A percentile compares a stretch with the other conserved stretches of the same genome.
Evolutionary conservation across 2,113 vertebrate species (phyloP).

Genomic region (Procapra przewalskii): DNA sequence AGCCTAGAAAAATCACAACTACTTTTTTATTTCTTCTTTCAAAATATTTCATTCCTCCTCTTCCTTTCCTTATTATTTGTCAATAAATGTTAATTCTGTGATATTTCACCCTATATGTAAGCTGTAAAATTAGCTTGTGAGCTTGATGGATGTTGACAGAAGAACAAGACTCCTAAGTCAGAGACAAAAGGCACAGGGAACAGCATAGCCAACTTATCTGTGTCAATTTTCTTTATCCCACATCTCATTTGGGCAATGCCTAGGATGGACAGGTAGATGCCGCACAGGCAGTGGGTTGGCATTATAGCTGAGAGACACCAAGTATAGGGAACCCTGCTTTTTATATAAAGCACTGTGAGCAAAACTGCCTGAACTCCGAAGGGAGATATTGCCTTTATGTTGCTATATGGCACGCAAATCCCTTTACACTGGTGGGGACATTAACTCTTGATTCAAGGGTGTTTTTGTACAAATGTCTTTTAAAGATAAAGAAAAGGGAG

Average conservation of each 20-base stretch:
- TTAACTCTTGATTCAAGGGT: not conserved
- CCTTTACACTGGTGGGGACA: not conserved
- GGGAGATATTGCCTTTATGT: not conserved
- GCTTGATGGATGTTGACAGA: not conserved
- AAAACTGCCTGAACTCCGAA: not conserved
- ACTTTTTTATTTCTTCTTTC: not conserved
- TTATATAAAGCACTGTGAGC: not conserved
- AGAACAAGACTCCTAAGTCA: not conserved
- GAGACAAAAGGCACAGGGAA: not conserved
- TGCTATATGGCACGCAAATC: not conserved
- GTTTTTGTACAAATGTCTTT: not conserved
- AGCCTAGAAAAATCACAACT: not conserved
- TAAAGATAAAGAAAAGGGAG: not conserved
- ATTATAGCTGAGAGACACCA: not conserved
- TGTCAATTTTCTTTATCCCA: not conserved
- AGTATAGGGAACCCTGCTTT: not conserved
- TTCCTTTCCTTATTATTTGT: not conserved
- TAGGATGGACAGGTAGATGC: not conserved
- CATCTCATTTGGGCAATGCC: not conserved
- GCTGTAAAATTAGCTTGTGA: not conserved
- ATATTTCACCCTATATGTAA: not conserved
- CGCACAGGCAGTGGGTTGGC: not conserved
- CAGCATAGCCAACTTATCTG: not conserved
- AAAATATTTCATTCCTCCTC: not conserved
- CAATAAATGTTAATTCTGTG: not conserved